These are phyloP conservation scores for Lutraria rhynchaena DNA, from an alignment of 1,140 invertebrate species.

Conservation along the genomic window DNA sequence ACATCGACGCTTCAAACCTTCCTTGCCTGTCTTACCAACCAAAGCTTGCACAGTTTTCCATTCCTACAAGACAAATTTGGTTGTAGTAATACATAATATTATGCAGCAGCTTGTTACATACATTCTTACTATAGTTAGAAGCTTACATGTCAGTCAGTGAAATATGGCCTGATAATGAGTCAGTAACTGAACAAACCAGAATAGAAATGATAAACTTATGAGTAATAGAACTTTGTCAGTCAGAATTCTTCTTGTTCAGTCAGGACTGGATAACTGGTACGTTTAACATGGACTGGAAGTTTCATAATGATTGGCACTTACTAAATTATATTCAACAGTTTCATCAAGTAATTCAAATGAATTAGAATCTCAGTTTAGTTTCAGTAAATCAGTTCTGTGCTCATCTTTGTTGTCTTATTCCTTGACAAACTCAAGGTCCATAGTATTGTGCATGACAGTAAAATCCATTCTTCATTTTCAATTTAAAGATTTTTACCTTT, in stretches of 20 bases:
- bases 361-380: no score
- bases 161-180: neutral
- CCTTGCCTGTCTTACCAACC: slow-evolving; percentile 81
- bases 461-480: no score
- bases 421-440: no score
- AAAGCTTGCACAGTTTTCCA: slow-evolving; percentile 80
- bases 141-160: no score
- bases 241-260: neutral
- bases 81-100: neutral
- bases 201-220: neutral
- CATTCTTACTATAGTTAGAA: neutral
- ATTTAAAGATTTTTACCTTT: no score
- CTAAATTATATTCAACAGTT: no score
- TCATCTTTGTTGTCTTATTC: no score
- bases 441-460: no score
- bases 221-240: neutral
- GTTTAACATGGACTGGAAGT: no score
- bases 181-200: neutral
- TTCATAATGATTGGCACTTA: no score
- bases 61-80: slow-evolving; percentile 70
- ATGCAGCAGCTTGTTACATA: neutral
- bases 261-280: neutral
- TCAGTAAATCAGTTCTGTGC: no score
- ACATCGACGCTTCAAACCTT: slow-evolving; percentile 78
- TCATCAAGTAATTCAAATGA: no score